Conservation (phyloP, 2,797 vertebrate genomes). For the Cuculus canorus region DNA sequence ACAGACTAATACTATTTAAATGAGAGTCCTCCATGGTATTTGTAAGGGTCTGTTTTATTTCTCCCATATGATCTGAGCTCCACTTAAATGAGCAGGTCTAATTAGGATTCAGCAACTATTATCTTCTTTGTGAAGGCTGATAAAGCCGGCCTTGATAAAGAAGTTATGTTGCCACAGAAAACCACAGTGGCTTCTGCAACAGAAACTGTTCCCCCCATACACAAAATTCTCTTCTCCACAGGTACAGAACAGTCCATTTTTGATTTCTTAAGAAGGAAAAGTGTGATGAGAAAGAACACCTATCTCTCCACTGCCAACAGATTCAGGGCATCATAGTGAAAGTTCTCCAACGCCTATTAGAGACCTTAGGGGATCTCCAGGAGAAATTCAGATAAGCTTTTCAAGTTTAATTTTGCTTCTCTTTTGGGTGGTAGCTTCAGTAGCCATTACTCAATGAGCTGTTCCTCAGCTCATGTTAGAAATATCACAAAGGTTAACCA, state of each 20-base stretch:
- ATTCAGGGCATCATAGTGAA: not conserved
- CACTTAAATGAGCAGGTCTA: constrained; percentile 2
- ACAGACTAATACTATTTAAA: not conserved
- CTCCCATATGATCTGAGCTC: not conserved
- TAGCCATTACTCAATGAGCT: not conserved
- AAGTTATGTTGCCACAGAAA: not conserved
- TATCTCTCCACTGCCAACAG: not conserved
- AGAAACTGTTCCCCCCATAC: not conserved
- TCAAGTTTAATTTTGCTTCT: not conserved
- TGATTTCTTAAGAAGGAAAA: not conserved
- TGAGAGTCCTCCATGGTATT: not conserved
- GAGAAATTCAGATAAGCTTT: not conserved
- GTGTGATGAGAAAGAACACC: too few relatives aligned
- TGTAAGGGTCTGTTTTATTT: constrained; percentile 19
- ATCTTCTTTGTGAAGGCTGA: not conserved
- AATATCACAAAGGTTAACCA: not conserved
- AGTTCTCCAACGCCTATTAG: not conserved
- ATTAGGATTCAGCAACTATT: constrained; percentile 38
- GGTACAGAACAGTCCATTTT: not conserved
- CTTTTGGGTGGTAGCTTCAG: not conserved
- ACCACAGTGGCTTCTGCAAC: not conserved
- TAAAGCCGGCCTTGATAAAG: not conserved
- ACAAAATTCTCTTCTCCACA: not conserved
- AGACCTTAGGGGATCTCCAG: not conserved
- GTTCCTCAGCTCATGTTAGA: not conserved